Conservation (phyloP, 1,140 invertebrate genomes). For the Leptestheria dahalacensis region DNA sequence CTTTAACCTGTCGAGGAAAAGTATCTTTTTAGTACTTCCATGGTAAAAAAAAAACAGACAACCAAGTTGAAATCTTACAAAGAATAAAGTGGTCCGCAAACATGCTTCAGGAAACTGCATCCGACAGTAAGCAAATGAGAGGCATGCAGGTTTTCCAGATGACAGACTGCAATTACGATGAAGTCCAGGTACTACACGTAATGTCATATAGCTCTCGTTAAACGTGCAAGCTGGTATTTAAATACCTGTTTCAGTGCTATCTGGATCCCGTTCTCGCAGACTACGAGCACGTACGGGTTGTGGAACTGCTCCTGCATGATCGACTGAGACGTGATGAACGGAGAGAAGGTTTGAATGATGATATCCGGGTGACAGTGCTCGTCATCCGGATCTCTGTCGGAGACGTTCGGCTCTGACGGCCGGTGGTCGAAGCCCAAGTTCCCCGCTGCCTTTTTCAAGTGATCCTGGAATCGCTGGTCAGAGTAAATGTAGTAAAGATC, state of each 20-base stretch:
- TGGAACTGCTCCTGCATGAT: not conserved
- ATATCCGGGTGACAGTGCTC: not conserved
- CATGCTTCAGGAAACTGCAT: not conserved
- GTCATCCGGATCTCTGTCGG: not conserved
- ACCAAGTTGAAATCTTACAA: not conserved
- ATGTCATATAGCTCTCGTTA: not conserved
- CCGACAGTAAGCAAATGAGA: not conserved
- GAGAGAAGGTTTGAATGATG: not conserved
- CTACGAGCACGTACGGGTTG: not conserved
- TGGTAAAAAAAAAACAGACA: not conserved
- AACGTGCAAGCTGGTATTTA: not conserved
- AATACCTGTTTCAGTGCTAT: not conserved
- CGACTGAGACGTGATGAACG: not conserved
- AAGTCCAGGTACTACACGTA: not conserved
- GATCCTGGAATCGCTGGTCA: not conserved
- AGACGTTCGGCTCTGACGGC: not conserved
- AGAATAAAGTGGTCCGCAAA: not conserved
- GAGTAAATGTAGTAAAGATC: not conserved
- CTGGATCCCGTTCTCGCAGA: not conserved
- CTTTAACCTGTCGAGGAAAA: not conserved
- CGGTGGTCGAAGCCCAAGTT: not conserved
- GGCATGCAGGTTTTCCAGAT: not conserved
- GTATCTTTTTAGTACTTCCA: not conserved
- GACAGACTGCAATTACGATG: not conserved
- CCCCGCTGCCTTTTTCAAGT: not conserved